phyloP scores from a whole-genome alignment of 1,140 invertebrate genomes.

The Portunus trituberculatus region DNA sequence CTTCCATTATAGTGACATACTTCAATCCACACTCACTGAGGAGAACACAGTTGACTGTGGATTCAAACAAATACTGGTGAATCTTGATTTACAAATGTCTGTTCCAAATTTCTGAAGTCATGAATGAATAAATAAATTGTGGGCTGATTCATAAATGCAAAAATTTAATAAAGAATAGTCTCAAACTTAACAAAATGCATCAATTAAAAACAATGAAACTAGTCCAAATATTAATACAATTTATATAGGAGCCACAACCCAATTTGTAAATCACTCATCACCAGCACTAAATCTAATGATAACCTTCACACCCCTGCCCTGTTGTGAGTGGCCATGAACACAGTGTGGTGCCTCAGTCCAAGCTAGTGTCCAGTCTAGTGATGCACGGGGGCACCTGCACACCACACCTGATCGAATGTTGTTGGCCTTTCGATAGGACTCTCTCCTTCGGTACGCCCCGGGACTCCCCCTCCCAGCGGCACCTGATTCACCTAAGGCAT shows the following conservation, averaged over 20 bases:
- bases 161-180: too few relatives aligned
- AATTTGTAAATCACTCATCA: too few relatives aligned
- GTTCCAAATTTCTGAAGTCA: too few relatives aligned
- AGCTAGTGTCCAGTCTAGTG: neutral
- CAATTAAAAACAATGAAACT: too few relatives aligned
- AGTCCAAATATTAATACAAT: too few relatives aligned
- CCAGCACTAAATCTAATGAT: too few relatives aligned
- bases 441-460: slow-evolving; percentile 55
- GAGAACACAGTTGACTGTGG: neutral
- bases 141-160: too few relatives aligned
- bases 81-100: too few relatives aligned
- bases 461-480: slow-evolving; percentile 38
- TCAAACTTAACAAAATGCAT: too few relatives aligned
- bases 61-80: too few relatives aligned
- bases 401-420: slow-evolving; percentile 71
- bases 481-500: slow-evolving; percentile 28
- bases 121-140: too few relatives aligned
- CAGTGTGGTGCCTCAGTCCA: neutral
- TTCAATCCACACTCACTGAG: neutral
- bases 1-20: neutral
- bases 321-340: neutral
- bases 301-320: neutral
- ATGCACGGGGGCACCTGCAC: neutral
- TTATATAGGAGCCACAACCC: too few relatives aligned
- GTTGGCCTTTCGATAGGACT: slow-evolving; percentile 72